phyloP scores from a whole-genome alignment of 1,140 invertebrate genomes.

The Drosophila baimaii region DNA sequence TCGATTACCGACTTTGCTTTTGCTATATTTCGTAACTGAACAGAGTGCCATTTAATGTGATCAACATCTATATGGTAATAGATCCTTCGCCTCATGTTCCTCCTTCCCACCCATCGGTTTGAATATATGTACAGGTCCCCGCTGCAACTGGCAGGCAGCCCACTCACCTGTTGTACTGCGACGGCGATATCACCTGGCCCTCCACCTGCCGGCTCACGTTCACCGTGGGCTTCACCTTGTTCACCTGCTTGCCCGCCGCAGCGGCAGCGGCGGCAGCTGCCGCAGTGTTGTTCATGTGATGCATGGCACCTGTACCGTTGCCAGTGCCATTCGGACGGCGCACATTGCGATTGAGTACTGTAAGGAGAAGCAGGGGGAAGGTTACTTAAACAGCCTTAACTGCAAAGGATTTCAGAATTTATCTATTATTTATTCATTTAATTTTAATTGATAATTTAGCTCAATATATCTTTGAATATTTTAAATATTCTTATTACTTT shows the following conservation, averaged over 20 bases:
- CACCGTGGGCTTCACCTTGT: conserved; percentile 93
- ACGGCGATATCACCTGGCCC: conserved; percentile 85
- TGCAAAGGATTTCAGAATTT: background rate
- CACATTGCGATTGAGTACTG: conserved; percentile 90
- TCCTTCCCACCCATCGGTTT: conserved; percentile 9
- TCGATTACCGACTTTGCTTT: conserved; percentile 57
- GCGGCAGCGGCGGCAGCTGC: conserved; percentile 82
- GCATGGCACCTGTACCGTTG: conserved; percentile 86
- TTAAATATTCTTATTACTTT: background rate
- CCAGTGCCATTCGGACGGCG: conserved; percentile 85
- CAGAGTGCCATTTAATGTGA: conserved; percentile 48
- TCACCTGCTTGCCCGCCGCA: conserved; percentile 90
- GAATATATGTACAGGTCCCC: conserved; percentile 26
- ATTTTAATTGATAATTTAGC: background rate
- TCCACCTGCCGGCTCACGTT: conserved; percentile 87
- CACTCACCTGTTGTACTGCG: conserved; percentile 84
- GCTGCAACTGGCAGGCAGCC: background rate
- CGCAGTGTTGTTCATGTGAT: conserved; percentile 87
- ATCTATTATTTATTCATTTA: background rate
- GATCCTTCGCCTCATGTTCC: conserved; percentile 30
- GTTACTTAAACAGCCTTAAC: too few relatives aligned
- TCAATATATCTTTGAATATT: background rate
- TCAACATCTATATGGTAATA: conserved; percentile 36
- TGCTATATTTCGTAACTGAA: conserved; percentile 50
- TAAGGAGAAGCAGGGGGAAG: conserved; percentile 43